Percentiles rank a stretch among this genome's conserved stretches.
Evolutionary conservation across 2,888 invertebrate genomes (phyloP).

Genomic region (Platerodrilus igneus): DNA sequence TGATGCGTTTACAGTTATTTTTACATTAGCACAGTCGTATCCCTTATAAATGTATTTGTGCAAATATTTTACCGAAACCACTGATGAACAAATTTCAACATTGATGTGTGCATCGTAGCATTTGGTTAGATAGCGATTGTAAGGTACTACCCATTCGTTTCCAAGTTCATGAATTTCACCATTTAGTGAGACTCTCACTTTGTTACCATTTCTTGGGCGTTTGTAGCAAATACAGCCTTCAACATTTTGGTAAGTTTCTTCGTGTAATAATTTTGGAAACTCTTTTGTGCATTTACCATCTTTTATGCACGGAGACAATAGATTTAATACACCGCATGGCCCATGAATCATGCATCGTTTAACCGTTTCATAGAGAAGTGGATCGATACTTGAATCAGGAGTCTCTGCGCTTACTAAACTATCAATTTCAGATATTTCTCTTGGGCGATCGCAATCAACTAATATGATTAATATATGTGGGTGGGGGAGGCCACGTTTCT

Average conservation of each 20-base stretch:
- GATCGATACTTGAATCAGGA: constrained; percentile 34
- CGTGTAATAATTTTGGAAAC: constrained; percentile 25
- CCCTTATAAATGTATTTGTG: constrained; percentile 30
- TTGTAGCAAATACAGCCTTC: constrained; percentile 35
- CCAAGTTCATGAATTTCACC: constrained; percentile 30
- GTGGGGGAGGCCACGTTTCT: constrained; percentile 36
- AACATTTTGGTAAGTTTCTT: constrained; percentile 30
- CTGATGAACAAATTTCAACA: constrained; percentile 41
- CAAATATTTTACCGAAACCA: constrained; percentile 39
- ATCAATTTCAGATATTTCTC: constrained; percentile 39
- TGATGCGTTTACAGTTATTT: too few relatives aligned
- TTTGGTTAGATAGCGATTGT: constrained; percentile 33
- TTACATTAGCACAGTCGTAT: too few relatives aligned
- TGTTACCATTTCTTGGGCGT: constrained; percentile 27
- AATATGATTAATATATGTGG: constrained; percentile 37
- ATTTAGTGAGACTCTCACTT: constrained; percentile 7
- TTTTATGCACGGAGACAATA: constrained; percentile 41
- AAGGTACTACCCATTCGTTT: constrained; percentile 41
- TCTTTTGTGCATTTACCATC: constrained; percentile 39
- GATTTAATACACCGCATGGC: constrained; percentile 42
- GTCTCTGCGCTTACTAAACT: constrained; percentile 37
- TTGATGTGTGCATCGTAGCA: constrained; percentile 38
- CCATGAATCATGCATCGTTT: constrained; percentile 39
- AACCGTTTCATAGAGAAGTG: constrained; percentile 31
- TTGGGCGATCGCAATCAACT: constrained; percentile 31